A percentile compares a stretch with the other conserved stretches of the same genome.
These are phyloP conservation scores for Micronycteris hirsuta DNA, from an alignment of 2,113 vertebrate species.

Conservation along the genomic window DNA sequence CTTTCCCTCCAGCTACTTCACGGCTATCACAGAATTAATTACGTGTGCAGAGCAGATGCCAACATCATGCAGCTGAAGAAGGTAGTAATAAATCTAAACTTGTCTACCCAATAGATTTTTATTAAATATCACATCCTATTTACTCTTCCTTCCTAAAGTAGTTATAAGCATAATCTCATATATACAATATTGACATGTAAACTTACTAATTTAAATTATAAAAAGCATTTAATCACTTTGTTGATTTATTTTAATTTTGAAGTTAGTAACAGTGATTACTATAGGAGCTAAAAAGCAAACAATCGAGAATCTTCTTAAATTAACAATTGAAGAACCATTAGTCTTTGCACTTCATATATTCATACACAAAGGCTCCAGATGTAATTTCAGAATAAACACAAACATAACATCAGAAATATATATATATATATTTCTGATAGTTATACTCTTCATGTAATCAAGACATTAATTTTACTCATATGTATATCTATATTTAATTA, in stretches of 20 bases:
- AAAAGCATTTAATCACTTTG: neutral
- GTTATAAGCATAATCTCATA: neutral
- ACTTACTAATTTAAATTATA: neutral
- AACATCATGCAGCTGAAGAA: neutral
- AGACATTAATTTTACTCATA: neutral
- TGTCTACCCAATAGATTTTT: neutral
- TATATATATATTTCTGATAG: too few species aligned
- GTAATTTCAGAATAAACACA: neutral
- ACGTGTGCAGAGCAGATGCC: constrained; percentile 24
- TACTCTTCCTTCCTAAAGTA: neutral
- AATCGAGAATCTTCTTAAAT: neutral
- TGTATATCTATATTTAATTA: neutral
- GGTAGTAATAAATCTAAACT: constrained; percentile 51
- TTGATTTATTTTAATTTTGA: neutral
- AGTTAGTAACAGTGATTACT: neutral
- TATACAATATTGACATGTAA: neutral
- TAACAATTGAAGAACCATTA: neutral
- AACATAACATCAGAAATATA: neutral
- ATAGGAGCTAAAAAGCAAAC: neutral
- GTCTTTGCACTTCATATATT: neutral
- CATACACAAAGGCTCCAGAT: fast-evolving
- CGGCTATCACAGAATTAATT: constrained; percentile 65
- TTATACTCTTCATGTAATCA: neutral
- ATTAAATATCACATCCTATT: neutral
- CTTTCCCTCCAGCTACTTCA: constrained; percentile 26